Evolutionary conservation across 2,797 vertebrate genomes (phyloP).

Genomic region (Sebastes trivittatus): DNA sequence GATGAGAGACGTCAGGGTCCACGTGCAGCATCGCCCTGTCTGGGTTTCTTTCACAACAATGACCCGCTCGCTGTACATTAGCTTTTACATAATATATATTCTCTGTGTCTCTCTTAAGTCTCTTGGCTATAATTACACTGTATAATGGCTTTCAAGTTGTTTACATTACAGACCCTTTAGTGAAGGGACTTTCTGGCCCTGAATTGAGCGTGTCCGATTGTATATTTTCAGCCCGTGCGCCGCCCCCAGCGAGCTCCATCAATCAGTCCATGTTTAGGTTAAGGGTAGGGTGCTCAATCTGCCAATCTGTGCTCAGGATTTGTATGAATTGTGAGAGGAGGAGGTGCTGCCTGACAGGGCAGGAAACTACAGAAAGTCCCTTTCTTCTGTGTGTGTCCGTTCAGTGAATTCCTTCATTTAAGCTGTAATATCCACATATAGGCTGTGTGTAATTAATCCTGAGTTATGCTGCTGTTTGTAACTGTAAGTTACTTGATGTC

Average conservation of each 20-base stretch:
- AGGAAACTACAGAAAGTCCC: not conserved
- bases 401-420: not conserved
- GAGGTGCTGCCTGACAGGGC: not conserved
- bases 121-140: not conserved
- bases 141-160: not conserved
- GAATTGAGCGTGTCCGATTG: not conserved
- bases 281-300: not conserved
- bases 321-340: not conserved
- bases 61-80: too few species aligned
- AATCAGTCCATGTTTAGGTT: not conserved
- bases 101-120: not conserved
- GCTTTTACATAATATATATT: not conserved
- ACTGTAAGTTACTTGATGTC: not conserved
- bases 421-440: not conserved
- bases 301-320: not conserved
- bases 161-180: not conserved
- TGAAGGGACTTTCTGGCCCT: not conserved
- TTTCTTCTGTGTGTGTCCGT: not conserved
- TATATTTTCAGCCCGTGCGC: not conserved
- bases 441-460: not conserved
- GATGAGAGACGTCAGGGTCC: too few species aligned
- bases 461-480: not conserved
- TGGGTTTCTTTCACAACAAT: too few species aligned
- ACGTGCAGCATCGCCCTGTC: too few species aligned
- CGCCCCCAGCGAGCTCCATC: not conserved